Percentiles rank a stretch among this genome's conserved stretches.
phyloP scores from a whole-genome alignment of 1,140 invertebrate genomes.

The Drosophila pachea region DNA sequence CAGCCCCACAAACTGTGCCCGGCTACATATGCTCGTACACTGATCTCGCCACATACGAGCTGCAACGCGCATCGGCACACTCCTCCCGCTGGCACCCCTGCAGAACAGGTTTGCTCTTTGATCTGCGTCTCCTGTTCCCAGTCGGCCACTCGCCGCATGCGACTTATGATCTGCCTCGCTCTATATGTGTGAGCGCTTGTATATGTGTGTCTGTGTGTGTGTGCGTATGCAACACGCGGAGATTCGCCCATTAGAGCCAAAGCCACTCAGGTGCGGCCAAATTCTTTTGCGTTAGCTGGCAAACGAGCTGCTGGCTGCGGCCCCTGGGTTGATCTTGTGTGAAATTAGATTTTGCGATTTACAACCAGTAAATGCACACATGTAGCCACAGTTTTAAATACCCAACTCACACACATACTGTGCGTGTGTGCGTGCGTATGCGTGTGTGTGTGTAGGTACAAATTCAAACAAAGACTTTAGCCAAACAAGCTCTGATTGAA shows the following conservation, averaged over 20 bases:
- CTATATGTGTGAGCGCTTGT: neutral
- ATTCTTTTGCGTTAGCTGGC: conserved; percentile 6
- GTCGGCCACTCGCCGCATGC: conserved; percentile 7
- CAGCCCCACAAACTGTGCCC: conserved; percentile 8
- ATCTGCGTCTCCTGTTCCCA: conserved; percentile 31
- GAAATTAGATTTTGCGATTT: conserved; percentile 7
- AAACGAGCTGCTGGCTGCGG: conserved; percentile 1
- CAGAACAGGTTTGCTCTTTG: conserved; percentile 49
- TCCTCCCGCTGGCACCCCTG: neutral
- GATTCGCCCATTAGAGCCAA: conserved; percentile 67
- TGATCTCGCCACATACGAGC: conserved; percentile 34
- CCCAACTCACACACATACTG: too few relatives aligned
- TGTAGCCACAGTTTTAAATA: neutral
- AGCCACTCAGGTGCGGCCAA: conserved; percentile 65
- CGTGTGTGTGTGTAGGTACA: neutral
- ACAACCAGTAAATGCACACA: neutral
- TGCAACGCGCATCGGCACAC: neutral
- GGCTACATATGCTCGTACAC: conserved; percentile 35
- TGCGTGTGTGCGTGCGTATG: neutral
- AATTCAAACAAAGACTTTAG: too few relatives aligned
- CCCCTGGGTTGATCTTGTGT: conserved; percentile 15
- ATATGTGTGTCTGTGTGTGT: neutral
- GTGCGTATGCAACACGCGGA: conserved; percentile 32
- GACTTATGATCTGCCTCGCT: conserved; percentile 62
- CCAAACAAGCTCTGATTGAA: neutral